Percentiles rank a stretch among this genome's conserved stretches.
Conservation (phyloP, 1,140 invertebrate species). For the Lepidurus arcticus region DNA sequence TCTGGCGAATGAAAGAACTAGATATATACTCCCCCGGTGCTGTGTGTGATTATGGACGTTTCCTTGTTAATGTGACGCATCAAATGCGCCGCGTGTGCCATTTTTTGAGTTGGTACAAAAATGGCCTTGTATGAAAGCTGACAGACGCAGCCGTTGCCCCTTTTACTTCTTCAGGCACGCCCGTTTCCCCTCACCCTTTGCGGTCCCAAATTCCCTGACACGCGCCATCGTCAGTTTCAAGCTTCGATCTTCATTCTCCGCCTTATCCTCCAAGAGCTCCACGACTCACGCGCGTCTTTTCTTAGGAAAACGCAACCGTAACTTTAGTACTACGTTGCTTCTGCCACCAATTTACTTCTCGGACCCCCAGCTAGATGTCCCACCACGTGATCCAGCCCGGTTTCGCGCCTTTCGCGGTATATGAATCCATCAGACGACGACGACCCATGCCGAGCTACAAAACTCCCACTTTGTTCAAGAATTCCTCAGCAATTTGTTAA, state of each 20-base stretch:
- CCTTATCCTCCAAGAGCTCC: not conserved
- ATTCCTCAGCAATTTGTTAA: too few species aligned
- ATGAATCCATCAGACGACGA: not conserved
- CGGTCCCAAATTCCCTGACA: not conserved
- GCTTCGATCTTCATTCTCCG: slow-evolving; percentile 18
- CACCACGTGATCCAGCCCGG: not conserved
- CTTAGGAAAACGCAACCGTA: not conserved
- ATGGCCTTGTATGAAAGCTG: slow-evolving; percentile 13
- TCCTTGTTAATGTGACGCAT: slow-evolving; percentile 7
- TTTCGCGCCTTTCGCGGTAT: not conserved
- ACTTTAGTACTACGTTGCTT: not conserved
- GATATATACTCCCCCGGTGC: not conserved
- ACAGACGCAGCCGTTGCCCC: slow-evolving; percentile 7
- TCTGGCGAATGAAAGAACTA: slow-evolving; percentile 2
- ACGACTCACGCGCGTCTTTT: not conserved
- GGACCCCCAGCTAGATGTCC: not conserved
- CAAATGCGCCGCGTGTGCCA: slow-evolving; percentile 20
- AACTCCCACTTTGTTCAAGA: too few species aligned
- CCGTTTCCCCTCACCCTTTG: not conserved
- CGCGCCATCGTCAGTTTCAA: slow-evolving; percentile 11
- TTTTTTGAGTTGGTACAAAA: slow-evolving; percentile 5
- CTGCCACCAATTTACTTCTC: not conserved
- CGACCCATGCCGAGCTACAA: not conserved
- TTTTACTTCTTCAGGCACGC: slow-evolving; percentile 1
- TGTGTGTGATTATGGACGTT: slow-evolving; percentile 7